Conservation (phyloP, 2,113 vertebrate species). For the Dolichallabes microphthalmus region DNA sequence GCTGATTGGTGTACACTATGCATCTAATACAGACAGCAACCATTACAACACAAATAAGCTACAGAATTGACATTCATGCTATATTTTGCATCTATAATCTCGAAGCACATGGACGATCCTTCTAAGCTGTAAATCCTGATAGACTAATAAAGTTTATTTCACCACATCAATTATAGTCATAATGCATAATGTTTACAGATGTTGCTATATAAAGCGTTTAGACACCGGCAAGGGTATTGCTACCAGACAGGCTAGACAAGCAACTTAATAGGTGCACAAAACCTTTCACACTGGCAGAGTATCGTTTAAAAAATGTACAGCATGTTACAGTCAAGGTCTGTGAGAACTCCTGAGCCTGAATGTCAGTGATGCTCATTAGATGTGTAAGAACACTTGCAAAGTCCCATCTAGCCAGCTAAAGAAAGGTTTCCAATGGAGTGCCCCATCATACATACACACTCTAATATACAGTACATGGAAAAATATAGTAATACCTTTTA, state of each 20-base stretch:
- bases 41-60: too few relatives aligned
- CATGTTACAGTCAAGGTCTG: neutral
- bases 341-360: neutral
- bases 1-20: too few relatives aligned
- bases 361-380: neutral
- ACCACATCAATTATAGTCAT: neutral
- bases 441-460: neutral
- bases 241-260: neutral
- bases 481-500: neutral
- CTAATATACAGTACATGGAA: neutral
- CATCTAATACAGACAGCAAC: too few relatives aligned
- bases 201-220: neutral
- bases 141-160: neutral
- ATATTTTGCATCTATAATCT: too few relatives aligned
- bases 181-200: neutral
- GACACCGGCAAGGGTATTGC: neutral
- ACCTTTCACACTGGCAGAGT: neutral
- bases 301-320: neutral
- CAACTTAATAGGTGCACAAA: neutral
- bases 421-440: neutral
- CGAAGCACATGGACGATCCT: too few relatives aligned
- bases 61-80: too few relatives aligned
- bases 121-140: too few relatives aligned
- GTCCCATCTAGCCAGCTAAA: neutral
- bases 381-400: neutral